These are phyloP conservation scores for Xerus inauris DNA, from an alignment of 2,113 vertebrate genomes.

Conservation along the genomic window DNA sequence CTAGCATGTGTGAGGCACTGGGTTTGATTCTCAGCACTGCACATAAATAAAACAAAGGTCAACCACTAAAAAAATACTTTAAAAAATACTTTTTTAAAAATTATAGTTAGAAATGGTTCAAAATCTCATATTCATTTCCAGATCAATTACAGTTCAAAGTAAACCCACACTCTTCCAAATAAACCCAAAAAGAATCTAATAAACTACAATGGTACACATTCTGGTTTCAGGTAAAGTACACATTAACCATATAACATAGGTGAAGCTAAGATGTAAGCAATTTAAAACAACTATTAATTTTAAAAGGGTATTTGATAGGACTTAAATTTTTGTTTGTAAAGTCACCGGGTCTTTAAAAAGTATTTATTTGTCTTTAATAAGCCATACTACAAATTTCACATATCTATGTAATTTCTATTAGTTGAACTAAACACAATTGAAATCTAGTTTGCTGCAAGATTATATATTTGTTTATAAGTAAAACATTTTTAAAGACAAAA, in stretches of 20 bases:
- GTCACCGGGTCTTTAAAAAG: constrained; percentile 54
- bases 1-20: no score
- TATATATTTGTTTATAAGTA: constrained; percentile 1
- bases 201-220: constrained; percentile 40
- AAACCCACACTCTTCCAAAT: constrained; percentile 56
- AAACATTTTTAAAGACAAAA: constrained; percentile 54
- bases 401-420: constrained; percentile 42
- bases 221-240: constrained; percentile 40
- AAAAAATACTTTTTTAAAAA: no score
- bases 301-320: constrained; percentile 54
- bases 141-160: constrained; percentile 54
- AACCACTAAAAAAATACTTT: no score
- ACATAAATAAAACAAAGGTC: no score
- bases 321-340: constrained; percentile 63
- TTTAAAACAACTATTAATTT: constrained; percentile 68
- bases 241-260: neutral
- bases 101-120: constrained; percentile 16
- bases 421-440: constrained; percentile 49
- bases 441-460: constrained; percentile 29
- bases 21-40: no score
- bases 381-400: constrained; percentile 46
- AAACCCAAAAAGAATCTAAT: constrained; percentile 59
- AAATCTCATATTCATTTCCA: constrained; percentile 59
- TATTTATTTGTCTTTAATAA: constrained; percentile 67
- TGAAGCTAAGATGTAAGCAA: constrained; percentile 44